These are phyloP conservation scores for Thymelicus acteon DNA, from an alignment of 2,888 invertebrate genomes.

Conservation along the genomic window DNA sequence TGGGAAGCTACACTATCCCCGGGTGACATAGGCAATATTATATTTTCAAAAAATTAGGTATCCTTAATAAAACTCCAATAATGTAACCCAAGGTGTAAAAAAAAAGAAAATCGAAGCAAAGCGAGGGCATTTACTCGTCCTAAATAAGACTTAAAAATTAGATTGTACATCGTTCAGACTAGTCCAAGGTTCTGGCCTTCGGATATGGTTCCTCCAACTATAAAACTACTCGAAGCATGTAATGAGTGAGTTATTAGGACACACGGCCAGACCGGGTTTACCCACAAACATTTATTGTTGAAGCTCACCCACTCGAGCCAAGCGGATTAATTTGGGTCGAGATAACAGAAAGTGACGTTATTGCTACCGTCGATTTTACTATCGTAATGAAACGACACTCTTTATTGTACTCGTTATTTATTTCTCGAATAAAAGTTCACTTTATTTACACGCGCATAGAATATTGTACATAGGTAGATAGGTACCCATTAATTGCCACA, in stretches of 20 bases:
- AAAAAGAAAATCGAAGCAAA: too few relatives aligned
- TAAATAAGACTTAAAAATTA: too few relatives aligned
- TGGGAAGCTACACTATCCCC: too few relatives aligned
- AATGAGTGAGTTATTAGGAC: constrained; percentile 11
- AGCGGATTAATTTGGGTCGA: constrained; percentile 23
- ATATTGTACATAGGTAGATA: too few relatives aligned
- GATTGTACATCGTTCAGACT: background rate
- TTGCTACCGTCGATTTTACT: background rate
- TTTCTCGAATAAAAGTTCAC: background rate
- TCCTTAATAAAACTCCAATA: too few relatives aligned
- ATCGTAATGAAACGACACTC: background rate
- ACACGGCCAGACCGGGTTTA: background rate
- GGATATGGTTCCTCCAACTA: background rate
- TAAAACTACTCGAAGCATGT: constrained; percentile 7
- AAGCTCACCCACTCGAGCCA: background rate
- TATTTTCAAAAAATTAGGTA: too few relatives aligned
- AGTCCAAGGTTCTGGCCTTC: too few relatives aligned
- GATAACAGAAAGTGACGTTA: constrained; percentile 9
- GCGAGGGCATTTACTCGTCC: too few relatives aligned
- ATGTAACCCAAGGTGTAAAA: too few relatives aligned
- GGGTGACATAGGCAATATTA: too few relatives aligned
- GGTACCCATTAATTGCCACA: too few relatives aligned
- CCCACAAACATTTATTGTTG: constrained; percentile 18
- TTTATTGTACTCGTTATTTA: background rate
- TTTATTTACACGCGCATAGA: too few relatives aligned